Evolutionary conservation across 2,888 invertebrate genomes (phyloP).

Genomic region (Antitype chi): DNA sequence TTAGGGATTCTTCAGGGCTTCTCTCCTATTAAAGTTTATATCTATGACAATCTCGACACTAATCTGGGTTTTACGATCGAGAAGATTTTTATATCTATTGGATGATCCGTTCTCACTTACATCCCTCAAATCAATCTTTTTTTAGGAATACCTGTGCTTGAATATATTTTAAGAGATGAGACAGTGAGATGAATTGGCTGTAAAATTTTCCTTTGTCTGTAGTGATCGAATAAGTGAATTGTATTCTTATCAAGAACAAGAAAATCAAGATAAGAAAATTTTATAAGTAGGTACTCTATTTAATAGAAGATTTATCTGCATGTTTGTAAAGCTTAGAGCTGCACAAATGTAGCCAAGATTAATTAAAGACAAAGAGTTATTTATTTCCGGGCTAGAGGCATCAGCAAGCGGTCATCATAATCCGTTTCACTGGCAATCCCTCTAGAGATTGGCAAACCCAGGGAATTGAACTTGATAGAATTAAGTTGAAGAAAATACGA

Average conservation of each 20-base stretch:
- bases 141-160: not conserved
- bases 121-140: not conserved
- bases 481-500: constrained; percentile 30
- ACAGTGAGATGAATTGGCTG: not conserved
- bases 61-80: constrained; percentile 35
- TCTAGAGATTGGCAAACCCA: constrained; percentile 13
- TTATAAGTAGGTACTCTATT: not conserved
- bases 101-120: not conserved
- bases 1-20: constrained; percentile 7
- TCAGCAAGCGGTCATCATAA: constrained; percentile 25
- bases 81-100: constrained; percentile 41
- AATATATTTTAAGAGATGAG: constrained; percentile 1
- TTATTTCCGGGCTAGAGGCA: constrained; percentile 13
- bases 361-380: constrained; percentile 1
- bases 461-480: constrained; percentile 38
- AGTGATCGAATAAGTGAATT: not conserved
- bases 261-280: not conserved
- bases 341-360: constrained; percentile 8
- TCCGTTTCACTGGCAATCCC: constrained; percentile 30
- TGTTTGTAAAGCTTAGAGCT: not conserved
- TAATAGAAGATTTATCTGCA: not conserved
- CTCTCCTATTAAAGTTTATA: constrained; percentile 27
- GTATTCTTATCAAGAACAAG: not conserved
- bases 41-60: constrained; percentile 33
- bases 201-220: not conserved